Evolutionary conservation across 2,888 invertebrate genomes (phyloP), one percentile per base, ranked within the genome.

Genomic region (Drosophila tripunctata): DNA sequence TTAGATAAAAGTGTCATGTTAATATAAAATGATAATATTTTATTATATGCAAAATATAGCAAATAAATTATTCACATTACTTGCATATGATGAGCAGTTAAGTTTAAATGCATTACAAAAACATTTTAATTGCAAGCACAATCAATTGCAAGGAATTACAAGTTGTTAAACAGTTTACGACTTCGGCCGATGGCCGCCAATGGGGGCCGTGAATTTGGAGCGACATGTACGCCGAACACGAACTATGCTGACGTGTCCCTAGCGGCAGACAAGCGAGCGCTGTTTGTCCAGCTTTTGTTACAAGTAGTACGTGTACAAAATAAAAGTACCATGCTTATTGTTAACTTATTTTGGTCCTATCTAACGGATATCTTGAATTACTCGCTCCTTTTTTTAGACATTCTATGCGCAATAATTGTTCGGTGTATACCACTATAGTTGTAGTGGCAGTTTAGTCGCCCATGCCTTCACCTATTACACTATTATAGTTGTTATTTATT

Each of bases 201-300:
- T 10, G 24, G 22, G 33, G 19, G 35, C 15, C 24, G 36, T 3
- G 15, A 31, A 47, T 19, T 61, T 61, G 17, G 38, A 33, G 14
- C 36, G 31, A 44, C 44, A 31, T 27, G 36, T 41, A 31, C n/a
- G 4, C 31, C 50, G 33, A 21, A 52, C 54, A 35, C 45, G 19
- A 35, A 36, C 43, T 47, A 7, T 19, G 72, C 88, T 84, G 83
- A 84, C 83, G 83, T 84, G 83, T 88, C 83, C 88, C 73, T 87
- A 75, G 44, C 48, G 44, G 12, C 43, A 17, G 50, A 0, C 21
- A 43, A 27, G 10, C n/a, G n/a, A 64, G n/a, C 47, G 35, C 43
- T 15, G 15, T 38, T 75, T 51, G 19, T 36, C 19, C 35, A n/a
- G 12, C n/a, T 31, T 12, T 14, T 31, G 31, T 22, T 40, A 22